Base-by-base conservation (phyloP, 2,113 vertebrate genomes). In the Myanophis thanlyinensis region DNA sequence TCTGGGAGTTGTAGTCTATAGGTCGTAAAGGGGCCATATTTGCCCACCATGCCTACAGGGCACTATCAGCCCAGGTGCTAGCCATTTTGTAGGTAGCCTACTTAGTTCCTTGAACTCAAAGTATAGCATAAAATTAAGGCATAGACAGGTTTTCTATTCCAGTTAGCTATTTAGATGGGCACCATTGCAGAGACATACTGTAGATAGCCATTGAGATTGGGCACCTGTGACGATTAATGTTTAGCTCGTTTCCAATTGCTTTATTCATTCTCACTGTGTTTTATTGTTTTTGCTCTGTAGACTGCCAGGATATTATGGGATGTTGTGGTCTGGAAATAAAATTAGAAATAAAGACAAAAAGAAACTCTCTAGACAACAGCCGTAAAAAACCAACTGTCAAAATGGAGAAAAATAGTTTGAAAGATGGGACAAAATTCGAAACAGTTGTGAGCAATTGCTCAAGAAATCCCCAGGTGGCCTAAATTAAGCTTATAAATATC, bases 401-500 rank as follows among this genome's bases (percentile, higher is more conserved):
- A 80, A 44, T 4, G 40, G 25, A 59, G 53, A 25, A n/a, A 80
- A 87, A 56, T n/a, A 35, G 27, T 88, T 52, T 52, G 10, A 51
- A 23, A 84, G 59, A 86, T 1, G 20, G 52, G 1, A 86, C 44
- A 49, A 6, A 56, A 44, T 86, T 35, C 13, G 2, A 46, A 22
- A 23, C 85, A 48, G 52, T 56, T 56, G 52, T 25, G 51, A 48
- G 59, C 56, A 11, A 87, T 91, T 59, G 85, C 52, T 23, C 27
- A 86, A 59, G 73, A 87, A 87, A 44, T 51, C 27, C 44, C n/a
- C 30, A 35, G 84, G 91, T 92, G 85, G 85, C 54, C 54, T 67
- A 67, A 91, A 87, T 91, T 91, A 88, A 88, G 85, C 91, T 87
- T 54, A 40, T 87, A 62, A 87, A 91, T 53, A 85, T 88, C 54